Evolutionary conservation across 2,888 invertebrate genomes (phyloP).

Genomic region (Neoascia interrupta): DNA sequence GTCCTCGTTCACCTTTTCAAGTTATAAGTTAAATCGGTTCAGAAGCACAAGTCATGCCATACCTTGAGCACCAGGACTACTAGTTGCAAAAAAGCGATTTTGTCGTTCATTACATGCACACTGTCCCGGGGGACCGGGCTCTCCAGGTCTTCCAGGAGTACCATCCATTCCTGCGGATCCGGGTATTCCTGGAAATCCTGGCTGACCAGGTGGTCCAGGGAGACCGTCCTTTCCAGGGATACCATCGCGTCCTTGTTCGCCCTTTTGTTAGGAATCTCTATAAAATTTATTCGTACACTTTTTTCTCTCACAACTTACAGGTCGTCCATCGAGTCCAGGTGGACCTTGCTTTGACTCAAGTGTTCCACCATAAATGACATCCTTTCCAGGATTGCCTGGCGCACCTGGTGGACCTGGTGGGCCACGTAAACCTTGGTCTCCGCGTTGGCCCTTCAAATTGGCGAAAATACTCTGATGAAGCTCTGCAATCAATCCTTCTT

Average conservation of each 20-base stretch:
- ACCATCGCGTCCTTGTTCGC: constrained; percentile 2
- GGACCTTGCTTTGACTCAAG: neutral
- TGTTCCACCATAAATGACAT: constrained; percentile 23
- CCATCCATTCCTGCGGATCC: constrained; percentile 36
- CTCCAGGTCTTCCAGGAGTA: constrained; percentile 67
- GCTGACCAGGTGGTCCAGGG: constrained; percentile 75
- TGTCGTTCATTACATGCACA: constrained; percentile 40
- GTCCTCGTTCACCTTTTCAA: constrained; percentile 81
- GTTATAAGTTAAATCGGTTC: neutral
- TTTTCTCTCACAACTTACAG: constrained; percentile 35
- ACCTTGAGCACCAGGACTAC: constrained; percentile 29
- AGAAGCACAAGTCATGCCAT: constrained; percentile 76
- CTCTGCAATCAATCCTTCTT: constrained; percentile 75
- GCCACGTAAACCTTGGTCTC: constrained; percentile 72
- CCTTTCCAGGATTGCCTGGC: constrained; percentile 72
- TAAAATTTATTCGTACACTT: neutral
- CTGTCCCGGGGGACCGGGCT: constrained; percentile 80
- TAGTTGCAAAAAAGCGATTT: neutral
- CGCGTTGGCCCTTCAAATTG: constrained; percentile 59
- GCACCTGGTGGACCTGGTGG: constrained; percentile 73
- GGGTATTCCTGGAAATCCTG: constrained; percentile 78
- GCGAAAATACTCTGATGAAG: constrained; percentile 16
- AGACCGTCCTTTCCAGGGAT: constrained; percentile 73
- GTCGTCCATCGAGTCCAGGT: constrained; percentile 22
- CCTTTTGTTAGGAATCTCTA: neutral